phyloP scores from a whole-genome alignment of 2,113 vertebrate genomes.

The Amphiprion ocellaris region DNA sequence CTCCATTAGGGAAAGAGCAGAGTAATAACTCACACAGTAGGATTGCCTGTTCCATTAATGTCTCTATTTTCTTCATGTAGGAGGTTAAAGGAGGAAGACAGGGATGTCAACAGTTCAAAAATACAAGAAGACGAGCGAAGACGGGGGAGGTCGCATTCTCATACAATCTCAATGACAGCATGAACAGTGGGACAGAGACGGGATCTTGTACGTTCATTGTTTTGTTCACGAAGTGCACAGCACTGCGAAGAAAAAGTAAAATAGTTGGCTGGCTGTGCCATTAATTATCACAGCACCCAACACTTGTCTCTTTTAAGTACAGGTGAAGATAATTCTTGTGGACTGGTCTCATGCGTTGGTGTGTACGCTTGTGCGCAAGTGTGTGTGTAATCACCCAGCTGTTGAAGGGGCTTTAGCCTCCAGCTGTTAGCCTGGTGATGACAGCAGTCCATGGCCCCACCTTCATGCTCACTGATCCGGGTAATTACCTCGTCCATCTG shows the following conservation, averaged over 20 bases:
- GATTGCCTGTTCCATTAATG: constrained; percentile 89
- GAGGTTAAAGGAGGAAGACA: constrained; percentile 42
- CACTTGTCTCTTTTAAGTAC: constrained; percentile 49
- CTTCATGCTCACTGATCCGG: constrained; percentile 80
- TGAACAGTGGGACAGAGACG: constrained; percentile 33
- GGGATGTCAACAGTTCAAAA: constrained; percentile 62
- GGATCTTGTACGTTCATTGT: constrained; percentile 5
- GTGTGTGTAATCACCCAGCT: constrained; percentile 79
- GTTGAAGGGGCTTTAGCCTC: constrained; percentile 78
- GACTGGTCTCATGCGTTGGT: constrained; percentile 30
- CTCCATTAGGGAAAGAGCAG: constrained; percentile 88
- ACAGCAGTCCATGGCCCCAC: constrained; percentile 78
- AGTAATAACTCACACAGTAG: constrained; percentile 84
- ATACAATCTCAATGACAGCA: constrained; percentile 40
- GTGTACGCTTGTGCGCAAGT: constrained; percentile 36
- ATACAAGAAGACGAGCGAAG: constrained; percentile 33
- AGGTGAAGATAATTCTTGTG: constrained; percentile 60
- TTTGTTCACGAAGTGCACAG: constrained; percentile 17
- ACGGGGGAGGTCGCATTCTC: constrained; percentile 48
- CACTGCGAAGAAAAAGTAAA: constrained; percentile 10
- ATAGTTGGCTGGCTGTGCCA: constrained; percentile 28
- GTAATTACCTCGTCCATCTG: constrained; percentile 81
- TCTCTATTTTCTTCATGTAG: constrained; percentile 87
- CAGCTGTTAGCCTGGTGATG: constrained; percentile 79
- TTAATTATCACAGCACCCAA: constrained; percentile 50